Evolutionary conservation across 2,113 vertebrate species (phyloP).

Genomic region (Sialia sialis): DNA sequence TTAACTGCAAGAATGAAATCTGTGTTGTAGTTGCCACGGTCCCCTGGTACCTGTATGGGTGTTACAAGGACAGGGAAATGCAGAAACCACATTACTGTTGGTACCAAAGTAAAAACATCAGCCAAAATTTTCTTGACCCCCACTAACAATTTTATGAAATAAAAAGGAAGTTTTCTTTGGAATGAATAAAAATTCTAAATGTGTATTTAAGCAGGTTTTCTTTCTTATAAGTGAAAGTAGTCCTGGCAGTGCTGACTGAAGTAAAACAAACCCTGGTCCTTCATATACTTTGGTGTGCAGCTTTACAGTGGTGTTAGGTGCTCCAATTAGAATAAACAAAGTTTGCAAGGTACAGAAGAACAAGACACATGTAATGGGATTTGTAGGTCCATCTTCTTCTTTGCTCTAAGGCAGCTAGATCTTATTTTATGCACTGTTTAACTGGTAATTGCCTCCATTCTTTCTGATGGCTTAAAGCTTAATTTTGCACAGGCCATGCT

Average conservation of each 20-base stretch:
- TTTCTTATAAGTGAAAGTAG: neutral
- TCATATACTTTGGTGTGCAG: neutral
- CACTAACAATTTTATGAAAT: neutral
- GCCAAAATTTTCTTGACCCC: neutral
- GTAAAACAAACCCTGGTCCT: neutral
- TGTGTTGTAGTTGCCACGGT: neutral
- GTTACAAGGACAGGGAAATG: neutral
- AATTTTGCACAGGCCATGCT: neutral
- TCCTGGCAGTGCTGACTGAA: neutral
- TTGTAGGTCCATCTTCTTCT: neutral
- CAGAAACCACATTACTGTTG: neutral
- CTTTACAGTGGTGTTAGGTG: neutral
- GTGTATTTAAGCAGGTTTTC: neutral
- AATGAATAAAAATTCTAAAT: neutral
- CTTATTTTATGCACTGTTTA: neutral
- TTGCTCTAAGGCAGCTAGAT: neutral
- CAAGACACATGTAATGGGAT: fast-evolving
- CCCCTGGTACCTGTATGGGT: neutral
- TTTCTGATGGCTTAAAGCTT: neutral
- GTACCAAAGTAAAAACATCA: neutral
- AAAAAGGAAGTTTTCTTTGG: neutral
- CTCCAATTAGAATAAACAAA: neutral
- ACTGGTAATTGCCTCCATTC: neutral
- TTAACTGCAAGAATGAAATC: neutral
- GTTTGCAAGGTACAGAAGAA: neutral